Base-by-base conservation (phyloP, 2,797 vertebrate species). In the Pangasius mekongensis region DNA sequence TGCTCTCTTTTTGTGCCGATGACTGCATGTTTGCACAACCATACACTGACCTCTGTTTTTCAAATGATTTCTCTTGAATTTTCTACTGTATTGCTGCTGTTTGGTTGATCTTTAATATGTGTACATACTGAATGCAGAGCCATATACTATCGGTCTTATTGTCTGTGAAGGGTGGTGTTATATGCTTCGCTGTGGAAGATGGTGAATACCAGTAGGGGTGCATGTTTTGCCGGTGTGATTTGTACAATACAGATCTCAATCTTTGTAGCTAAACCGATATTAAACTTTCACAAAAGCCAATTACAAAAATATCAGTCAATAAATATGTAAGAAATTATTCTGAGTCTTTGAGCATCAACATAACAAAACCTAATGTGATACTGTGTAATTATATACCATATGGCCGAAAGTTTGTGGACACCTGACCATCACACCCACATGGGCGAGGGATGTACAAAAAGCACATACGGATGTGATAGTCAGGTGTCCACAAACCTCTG, bases 71-170 rank as follows among this genome's bases (percentile, higher is more conserved):
- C 22, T 71, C 43, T 83, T 89, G 64, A 84, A 62, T 83, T 83
- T 62, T 91, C 85, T 66, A 39, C 85, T 88, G 90, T 91, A 43
- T 69, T 90, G 64, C 88, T 90, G 87, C 80, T 92, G 89, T 87
- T 77, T 88, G 87, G 74, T 85, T 89, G 87, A 84, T 83, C 66
- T 67, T 47, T 76, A 54, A 43, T 90, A 89, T 87, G 83, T 92
- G 86, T 92, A 84, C 78, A 87, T 90, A 88, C 86, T 83, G 64
- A 88, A 88, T 84, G 86, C 84, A 87, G 87, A 90, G 90, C 88
- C 83, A 87, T 90, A 87, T 89, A 80, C 54, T 71, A 76, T 85
- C 81, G 64, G 85, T 89, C 58, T 89, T 89, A 69, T 80, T 88
- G 78, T 89, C 73, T 84, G 64, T 91, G 60, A 81, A 84, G 54